Percentiles rank a stretch among this genome's conserved stretches.
These are phyloP conservation scores for Panagrolaimus sp. DNA, from an alignment of 1,140 invertebrate genomes.

Conservation along the genomic window DNA sequence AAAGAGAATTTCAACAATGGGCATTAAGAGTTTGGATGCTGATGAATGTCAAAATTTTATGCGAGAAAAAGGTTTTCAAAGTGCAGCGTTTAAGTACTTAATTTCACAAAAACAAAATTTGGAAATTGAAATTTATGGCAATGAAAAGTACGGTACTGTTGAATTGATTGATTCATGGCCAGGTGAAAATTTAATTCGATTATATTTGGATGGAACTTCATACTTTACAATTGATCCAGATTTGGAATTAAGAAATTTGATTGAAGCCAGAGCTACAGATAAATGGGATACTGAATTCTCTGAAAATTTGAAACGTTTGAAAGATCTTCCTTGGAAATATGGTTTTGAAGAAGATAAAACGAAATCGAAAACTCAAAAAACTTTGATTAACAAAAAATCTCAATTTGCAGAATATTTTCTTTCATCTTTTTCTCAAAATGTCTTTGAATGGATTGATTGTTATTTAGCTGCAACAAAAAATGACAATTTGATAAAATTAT, in stretches of 20 bases:
- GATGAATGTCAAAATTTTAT: background rate
- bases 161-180: background rate
- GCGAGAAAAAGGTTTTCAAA: background rate
- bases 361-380: too few species aligned
- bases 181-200: background rate
- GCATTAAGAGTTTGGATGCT: background rate
- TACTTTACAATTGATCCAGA: background rate
- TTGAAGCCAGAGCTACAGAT: background rate
- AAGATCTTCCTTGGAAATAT: background rate
- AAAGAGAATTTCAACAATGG: background rate
- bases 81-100: background rate
- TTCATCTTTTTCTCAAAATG: background rate
- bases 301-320: background rate
- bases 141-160: background rate
- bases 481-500: background rate
- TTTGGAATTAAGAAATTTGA: background rate
- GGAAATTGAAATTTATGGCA: background rate
- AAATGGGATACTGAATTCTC: background rate
- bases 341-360: background rate
- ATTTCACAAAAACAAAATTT: background rate
- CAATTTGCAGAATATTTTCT: background rate
- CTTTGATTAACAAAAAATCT: too few species aligned
- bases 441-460: background rate
- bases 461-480: background rate
- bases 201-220: background rate